Evolutionary conservation across 2,797 vertebrate genomes (phyloP), one percentile per base, ranked within the genome.

Genomic region (Sciaenops ocellatus): DNA sequence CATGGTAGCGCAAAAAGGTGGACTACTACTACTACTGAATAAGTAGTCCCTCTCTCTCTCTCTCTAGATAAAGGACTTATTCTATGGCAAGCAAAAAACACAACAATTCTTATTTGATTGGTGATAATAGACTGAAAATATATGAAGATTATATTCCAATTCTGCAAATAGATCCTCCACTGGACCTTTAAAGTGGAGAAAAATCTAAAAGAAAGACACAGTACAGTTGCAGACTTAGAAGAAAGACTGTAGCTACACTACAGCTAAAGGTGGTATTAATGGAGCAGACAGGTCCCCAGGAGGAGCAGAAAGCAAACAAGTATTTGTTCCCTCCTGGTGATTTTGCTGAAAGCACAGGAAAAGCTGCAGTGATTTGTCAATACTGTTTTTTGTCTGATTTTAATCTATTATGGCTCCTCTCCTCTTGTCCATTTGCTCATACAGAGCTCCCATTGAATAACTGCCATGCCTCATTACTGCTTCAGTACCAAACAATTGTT

Each of bases 381-480:
- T 92, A 87, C 73, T 78, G 75, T 59, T 84, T 90, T 90, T 74
- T 78, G 80, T 90, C 55, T 90, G 90, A 94, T 90, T 90, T 70
- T 91, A 89, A 93, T 94, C 73, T 66, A 78, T 89, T 65, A 82
- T 85, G 90, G 85, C 89, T 89, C 74, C 73, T 90, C 81, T 86
- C 78, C 87, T 90, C 80, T 88, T 87, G 90, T 89, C 89, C 87
- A 90, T 92, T 93, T 92, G 79, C 88, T 93, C 88, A 87, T 56
- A 89, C 89, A 91, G 86, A 82, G 89, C 85, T 90, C 85, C 83
- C 83, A 92, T 90, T 91, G 92, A 91, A 80, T 80, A 89, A 83
- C 85, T 92, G 92, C 80, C 92, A 93, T 20, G 70, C 55, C 76
- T 90, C 78, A 89, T 93, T 92, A 90, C 76, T 67, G 78, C 82